Evolutionary conservation across 1,140 invertebrate species (phyloP).

Genomic region (Tetramorium simillimum): DNA sequence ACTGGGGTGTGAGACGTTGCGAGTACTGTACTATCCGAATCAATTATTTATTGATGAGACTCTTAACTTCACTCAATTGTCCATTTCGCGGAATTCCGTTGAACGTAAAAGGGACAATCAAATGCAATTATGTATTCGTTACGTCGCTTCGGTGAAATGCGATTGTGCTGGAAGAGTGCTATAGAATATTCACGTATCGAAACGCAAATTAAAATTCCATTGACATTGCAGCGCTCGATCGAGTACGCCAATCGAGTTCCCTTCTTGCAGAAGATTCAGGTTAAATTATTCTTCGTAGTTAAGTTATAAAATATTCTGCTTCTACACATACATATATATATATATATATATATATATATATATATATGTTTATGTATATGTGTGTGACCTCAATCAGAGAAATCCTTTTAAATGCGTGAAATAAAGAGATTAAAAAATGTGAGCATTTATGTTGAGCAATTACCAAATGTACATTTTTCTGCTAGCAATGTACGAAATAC

Average conservation of each 20-base stretch:
- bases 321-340: background rate
- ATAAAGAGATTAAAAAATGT: background rate
- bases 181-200: constrained; percentile 45
- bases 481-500: background rate
- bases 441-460: background rate
- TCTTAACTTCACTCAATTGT: constrained; percentile 53
- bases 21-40: background rate
- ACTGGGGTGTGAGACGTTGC: constrained; percentile 11
- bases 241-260: constrained; percentile 25
- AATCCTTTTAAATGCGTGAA: background rate
- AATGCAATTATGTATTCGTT: constrained; percentile 46
- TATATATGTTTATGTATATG: no score
- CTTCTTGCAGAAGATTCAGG: background rate
- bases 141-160: constrained; percentile 19
- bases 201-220: constrained; percentile 40
- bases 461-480: background rate
- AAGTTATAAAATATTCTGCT: background rate
- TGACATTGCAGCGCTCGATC: constrained; percentile 27
- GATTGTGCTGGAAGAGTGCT: background rate
- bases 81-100: constrained; percentile 44
- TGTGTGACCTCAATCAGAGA: background rate
- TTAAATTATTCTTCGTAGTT: constrained; percentile 12
- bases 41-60: constrained; percentile 50
- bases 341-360: no score
- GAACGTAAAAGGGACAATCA: constrained; percentile 44